These are phyloP conservation scores for Sarcophaga variegata DNA, from an alignment of 2,888 invertebrate species.

Conservation along the genomic window DNA sequence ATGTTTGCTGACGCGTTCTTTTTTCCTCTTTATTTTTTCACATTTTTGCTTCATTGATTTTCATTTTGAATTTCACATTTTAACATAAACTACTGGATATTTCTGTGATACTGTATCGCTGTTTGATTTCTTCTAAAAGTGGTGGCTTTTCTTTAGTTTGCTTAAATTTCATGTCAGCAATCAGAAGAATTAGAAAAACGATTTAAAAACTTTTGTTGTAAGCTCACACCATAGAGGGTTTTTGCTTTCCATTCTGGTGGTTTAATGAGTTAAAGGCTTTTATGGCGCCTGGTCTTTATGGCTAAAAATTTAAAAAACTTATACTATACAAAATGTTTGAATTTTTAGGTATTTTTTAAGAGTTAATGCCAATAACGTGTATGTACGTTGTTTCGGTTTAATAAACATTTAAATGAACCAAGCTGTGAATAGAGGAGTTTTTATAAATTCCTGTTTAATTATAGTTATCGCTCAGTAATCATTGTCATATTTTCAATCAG, in stretches of 20 bases:
- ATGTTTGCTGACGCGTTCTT: slow-evolving; percentile 21
- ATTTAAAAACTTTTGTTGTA: slow-evolving; percentile 44
- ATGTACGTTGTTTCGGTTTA: neutral
- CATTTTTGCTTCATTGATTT: slow-evolving; percentile 23
- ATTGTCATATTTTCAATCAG: slow-evolving; percentile 47
- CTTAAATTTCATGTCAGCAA: slow-evolving; percentile 46
- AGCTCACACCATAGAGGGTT: slow-evolving; percentile 40
- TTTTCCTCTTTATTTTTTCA: slow-evolving; percentile 29
- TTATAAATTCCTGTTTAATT: slow-evolving; percentile 25
- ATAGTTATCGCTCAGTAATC: neutral
- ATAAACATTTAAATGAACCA: neutral
- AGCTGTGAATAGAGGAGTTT: too few species aligned
- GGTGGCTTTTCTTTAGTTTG: slow-evolving; percentile 26
- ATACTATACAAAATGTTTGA: neutral
- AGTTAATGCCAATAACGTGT: too few species aligned
- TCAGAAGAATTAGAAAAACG: neutral
- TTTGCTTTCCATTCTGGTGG: neutral
- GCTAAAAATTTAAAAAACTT: neutral
- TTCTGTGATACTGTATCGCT: slow-evolving; percentile 44
- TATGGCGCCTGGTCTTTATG: neutral
- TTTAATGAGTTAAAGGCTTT: slow-evolving; percentile 30
- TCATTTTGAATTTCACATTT: slow-evolving; percentile 48
- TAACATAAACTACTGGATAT: slow-evolving; percentile 58
- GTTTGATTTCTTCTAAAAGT: slow-evolving; percentile 6
- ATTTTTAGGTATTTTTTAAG: neutral